Evolutionary conservation across 2,797 vertebrate species (phyloP).

Genomic region (Salarias fasciatus): DNA sequence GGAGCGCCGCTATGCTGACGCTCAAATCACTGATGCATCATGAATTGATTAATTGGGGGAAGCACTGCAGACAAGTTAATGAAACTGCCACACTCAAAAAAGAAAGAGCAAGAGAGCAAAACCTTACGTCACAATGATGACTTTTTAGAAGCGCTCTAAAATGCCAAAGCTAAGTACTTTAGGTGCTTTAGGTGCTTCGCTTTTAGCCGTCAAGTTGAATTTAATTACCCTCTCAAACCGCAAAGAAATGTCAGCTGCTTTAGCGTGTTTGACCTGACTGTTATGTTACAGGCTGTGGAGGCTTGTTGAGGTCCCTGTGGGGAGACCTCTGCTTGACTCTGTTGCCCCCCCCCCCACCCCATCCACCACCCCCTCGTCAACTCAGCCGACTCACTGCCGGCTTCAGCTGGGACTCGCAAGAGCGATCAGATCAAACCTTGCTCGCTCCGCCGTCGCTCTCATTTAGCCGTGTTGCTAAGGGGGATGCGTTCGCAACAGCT

Average conservation of each 20-base stretch:
- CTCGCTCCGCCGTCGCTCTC: conserved; percentile 67
- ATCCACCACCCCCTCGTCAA: conserved; percentile 45
- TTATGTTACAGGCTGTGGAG: conserved; percentile 30
- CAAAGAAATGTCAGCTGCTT: conserved; percentile 20
- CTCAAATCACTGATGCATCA: conserved; percentile 75
- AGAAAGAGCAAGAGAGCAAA: conserved; percentile 5
- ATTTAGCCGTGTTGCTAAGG: conserved; percentile 70
- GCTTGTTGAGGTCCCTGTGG: conserved; percentile 35
- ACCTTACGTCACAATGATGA: conserved; percentile 8
- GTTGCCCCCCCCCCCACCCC: conserved; percentile 35
- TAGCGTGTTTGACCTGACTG: conserved; percentile 18
- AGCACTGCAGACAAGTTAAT: conserved; percentile 57
- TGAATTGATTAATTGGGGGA: conserved; percentile 74
- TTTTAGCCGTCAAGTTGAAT: conserved; percentile 21
- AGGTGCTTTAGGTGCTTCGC: background rate
- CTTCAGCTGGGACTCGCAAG: conserved; percentile 43
- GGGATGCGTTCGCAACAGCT: conserved; percentile 71
- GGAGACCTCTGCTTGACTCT: conserved; percentile 50
- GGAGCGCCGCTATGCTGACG: conserved; percentile 55
- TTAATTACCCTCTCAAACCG: conserved; percentile 30
- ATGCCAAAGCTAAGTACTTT: background rate
- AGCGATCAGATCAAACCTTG: conserved; percentile 59
- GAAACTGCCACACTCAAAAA: conserved; percentile 41
- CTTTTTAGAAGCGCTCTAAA: conserved; percentile 4
- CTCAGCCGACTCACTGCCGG: conserved; percentile 19